Percentiles rank a stretch among this genome's conserved stretches.
These are phyloP conservation scores for Mionectes olivaceus DNA, from an alignment of 2,797 vertebrate species.

Conservation along the genomic window DNA sequence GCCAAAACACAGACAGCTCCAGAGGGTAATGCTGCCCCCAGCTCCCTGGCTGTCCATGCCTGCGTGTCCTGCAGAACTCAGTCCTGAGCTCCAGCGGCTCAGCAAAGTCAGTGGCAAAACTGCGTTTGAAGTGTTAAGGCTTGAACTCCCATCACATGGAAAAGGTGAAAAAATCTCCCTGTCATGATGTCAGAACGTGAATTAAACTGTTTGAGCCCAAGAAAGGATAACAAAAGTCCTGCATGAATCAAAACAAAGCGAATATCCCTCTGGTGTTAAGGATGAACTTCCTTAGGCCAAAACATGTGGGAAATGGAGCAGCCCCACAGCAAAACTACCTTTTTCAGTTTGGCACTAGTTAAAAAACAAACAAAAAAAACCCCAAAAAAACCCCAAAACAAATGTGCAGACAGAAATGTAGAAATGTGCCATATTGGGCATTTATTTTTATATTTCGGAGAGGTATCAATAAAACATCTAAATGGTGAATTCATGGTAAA, in stretches of 20 bases:
- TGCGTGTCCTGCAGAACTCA: background rate
- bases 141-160: background rate
- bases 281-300: background rate
- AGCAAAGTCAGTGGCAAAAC: background rate
- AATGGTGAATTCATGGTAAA: background rate
- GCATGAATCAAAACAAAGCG: background rate
- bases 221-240: background rate
- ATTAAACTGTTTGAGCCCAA: background rate
- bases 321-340: background rate
- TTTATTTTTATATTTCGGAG: background rate
- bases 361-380: background rate
- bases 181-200: background rate
- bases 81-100: background rate
- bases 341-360: background rate
- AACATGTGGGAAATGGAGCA: background rate
- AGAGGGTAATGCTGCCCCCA: background rate
- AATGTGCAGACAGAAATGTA: background rate
- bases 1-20: background rate
- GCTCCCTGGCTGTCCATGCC: fast-evolving
- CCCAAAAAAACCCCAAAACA: background rate
- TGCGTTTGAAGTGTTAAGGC: background rate
- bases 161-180: background rate
- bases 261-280: background rate
- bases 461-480: background rate
- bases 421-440: background rate